Evolutionary conservation across 2,888 invertebrate genomes (phyloP).

Genomic region (Amphipoea lucens): DNA sequence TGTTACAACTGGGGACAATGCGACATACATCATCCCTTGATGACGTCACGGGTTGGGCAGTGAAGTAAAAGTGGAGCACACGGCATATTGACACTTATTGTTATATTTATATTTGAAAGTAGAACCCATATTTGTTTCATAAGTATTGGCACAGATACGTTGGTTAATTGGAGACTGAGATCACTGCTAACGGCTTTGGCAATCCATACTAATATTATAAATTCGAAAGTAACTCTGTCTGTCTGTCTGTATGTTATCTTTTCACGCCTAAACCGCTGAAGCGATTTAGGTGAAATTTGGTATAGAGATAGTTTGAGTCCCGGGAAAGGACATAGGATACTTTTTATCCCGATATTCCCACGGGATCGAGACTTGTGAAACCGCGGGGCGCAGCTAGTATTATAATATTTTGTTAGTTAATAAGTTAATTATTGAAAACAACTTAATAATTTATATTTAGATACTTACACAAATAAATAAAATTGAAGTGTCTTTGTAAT

Average conservation of each 20-base stretch:
- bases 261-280: too few relatives aligned
- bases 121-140: slow-evolving; percentile 6
- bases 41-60: slow-evolving; percentile 42
- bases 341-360: too few relatives aligned
- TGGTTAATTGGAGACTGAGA: neutral
- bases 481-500: too few relatives aligned
- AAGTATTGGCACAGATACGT: neutral
- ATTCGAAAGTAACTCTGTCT: too few relatives aligned
- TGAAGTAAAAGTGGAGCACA: slow-evolving; percentile 47
- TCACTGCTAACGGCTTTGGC: neutral
- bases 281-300: too few relatives aligned
- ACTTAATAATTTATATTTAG: neutral
- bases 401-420: neutral
- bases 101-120: slow-evolving; percentile 17
- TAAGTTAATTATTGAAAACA: neutral
- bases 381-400: too few relatives aligned
- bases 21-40: slow-evolving; percentile 35
- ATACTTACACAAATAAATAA: neutral
- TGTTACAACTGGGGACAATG: slow-evolving; percentile 20
- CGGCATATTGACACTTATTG: slow-evolving; percentile 24
- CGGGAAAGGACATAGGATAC: too few relatives aligned
- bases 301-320: too few relatives aligned
- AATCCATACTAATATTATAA: too few relatives aligned
- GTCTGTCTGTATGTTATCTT: too few relatives aligned
- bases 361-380: too few relatives aligned